Conservation (phyloP, 2,113 vertebrate species). For the Nyctereutes procyonoides region DNA sequence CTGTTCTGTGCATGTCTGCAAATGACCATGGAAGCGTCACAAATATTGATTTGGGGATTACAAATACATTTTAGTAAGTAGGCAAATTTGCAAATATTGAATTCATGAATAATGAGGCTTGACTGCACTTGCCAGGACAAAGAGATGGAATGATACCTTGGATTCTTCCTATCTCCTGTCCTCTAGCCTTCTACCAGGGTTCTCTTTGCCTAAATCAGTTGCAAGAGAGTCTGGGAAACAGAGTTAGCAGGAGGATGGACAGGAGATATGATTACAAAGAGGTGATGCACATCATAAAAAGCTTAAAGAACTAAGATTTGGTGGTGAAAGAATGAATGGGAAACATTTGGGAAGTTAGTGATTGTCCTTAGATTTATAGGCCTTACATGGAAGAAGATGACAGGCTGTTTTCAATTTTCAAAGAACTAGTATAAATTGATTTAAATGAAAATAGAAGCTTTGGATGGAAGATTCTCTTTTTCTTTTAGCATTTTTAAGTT, state of each 20-base stretch:
- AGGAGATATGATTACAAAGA: not conserved
- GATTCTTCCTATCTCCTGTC: not conserved
- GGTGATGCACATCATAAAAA: not conserved
- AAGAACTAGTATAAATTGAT: not conserved
- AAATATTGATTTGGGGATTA: not conserved
- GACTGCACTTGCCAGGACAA: not conserved
- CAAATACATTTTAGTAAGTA: not conserved
- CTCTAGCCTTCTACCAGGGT: not conserved
- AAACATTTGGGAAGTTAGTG: not conserved
- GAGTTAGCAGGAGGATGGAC: not conserved
- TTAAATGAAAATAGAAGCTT: slow-evolving; percentile 24
- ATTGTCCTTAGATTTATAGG: slow-evolving; percentile 19
- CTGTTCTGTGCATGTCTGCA: not conserved
- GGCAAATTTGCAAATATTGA: not conserved
- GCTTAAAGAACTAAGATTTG: not conserved
- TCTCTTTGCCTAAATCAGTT: slow-evolving; percentile 1
- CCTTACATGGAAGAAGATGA: not conserved
- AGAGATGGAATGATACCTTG: not conserved
- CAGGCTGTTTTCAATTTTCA: slow-evolving; percentile 48
- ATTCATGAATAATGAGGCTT: not conserved
- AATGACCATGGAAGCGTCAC: not conserved
- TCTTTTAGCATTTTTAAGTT: not conserved
- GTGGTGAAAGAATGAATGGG: slow-evolving; percentile 10
- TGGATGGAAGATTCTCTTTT: not conserved
- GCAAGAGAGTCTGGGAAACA: not conserved